A percentile compares a stretch with the other conserved stretches of the same genome.
These are phyloP conservation scores for Ormyrus pomaceus DNA, from an alignment of 2,888 invertebrate genomes.

Conservation along the genomic window DNA sequence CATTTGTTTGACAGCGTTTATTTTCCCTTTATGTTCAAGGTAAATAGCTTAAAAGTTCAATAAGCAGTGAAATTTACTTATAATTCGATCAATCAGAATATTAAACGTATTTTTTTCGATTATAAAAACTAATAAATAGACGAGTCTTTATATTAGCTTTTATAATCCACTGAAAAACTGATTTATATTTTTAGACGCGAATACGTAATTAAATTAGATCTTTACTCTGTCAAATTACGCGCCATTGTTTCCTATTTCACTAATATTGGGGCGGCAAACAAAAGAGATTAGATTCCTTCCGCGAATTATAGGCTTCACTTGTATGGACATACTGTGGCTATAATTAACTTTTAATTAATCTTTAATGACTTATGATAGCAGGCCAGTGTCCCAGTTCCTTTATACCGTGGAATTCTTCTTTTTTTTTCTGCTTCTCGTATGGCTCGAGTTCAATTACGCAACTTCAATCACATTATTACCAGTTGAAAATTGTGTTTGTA, in stretches of 20 bases:
- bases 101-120: background rate
- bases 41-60: background rate
- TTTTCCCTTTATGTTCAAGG: background rate
- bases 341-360: slow-evolving; percentile 21
- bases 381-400: background rate
- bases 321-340: background rate
- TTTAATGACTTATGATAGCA: background rate
- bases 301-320: slow-evolving; percentile 4
- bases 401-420: background rate
- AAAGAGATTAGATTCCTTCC: background rate
- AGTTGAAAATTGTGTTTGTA: too few relatives aligned
- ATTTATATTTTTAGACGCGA: too few relatives aligned
- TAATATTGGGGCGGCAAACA: background rate
- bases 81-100: background rate
- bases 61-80: background rate
- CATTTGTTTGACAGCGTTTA: background rate
- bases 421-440: background rate
- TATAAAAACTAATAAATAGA: background rate
- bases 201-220: too few relatives aligned
- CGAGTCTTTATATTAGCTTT: too few relatives aligned
- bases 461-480: too few relatives aligned
- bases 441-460: too few relatives aligned
- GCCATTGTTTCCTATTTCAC: background rate
- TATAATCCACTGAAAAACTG: too few relatives aligned
- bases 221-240: too few relatives aligned